Percentiles rank a stretch among this genome's conserved stretches.
Conservation (phyloP, 1,140 invertebrate species). For the Trissolcus basalis region DNA sequence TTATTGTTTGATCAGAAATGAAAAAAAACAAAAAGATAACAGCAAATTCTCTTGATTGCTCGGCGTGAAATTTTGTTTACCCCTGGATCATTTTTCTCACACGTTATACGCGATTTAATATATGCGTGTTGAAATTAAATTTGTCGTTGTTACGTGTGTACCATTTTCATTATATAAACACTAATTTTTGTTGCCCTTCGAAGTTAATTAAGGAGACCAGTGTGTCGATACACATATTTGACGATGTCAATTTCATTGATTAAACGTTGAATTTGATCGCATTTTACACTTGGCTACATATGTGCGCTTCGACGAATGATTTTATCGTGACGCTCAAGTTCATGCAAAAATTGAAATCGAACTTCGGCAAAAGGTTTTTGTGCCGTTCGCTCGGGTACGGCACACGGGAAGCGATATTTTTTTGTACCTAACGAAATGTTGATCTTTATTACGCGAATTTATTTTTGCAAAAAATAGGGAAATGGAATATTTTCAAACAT, state of each 20-base stretch:
- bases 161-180: too few relatives aligned
- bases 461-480: background rate
- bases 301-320: slow-evolving; percentile 3
- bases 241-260: slow-evolving; percentile 23
- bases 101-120: too few relatives aligned
- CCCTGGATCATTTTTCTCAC: too few relatives aligned
- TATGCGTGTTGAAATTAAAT: too few relatives aligned
- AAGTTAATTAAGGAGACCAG: slow-evolving; percentile 9
- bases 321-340: slow-evolving; percentile 17
- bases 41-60: too few relatives aligned
- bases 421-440: slow-evolving; percentile 10
- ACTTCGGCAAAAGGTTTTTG: background rate
- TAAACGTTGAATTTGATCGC: slow-evolving; percentile 22
- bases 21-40: too few relatives aligned
- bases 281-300: slow-evolving; percentile 10
- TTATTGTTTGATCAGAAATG: too few relatives aligned
- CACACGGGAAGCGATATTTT: background rate
- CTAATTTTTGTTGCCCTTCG: background rate
- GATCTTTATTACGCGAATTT: slow-evolving; percentile 13
- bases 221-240: slow-evolving; percentile 14
- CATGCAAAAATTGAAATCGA: slow-evolving; percentile 27
- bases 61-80: too few relatives aligned
- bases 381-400: too few relatives aligned
- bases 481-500: too few relatives aligned
- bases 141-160: too few relatives aligned